phyloP scores from a whole-genome alignment of 2,888 invertebrate genomes.

The Nomada hirtipes region DNA sequence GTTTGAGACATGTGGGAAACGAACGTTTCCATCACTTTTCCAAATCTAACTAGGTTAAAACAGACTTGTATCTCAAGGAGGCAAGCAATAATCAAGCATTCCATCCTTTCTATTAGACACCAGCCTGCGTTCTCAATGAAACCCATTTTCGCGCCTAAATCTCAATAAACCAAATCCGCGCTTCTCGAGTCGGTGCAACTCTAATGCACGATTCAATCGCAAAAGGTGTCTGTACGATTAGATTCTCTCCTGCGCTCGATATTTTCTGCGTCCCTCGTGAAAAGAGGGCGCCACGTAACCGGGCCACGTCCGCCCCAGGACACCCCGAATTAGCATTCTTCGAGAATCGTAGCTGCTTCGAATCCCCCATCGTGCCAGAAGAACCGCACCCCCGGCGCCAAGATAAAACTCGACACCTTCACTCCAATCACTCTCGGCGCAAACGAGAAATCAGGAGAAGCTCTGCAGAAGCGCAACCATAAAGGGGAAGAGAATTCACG shows the following conservation, averaged over 20 bases:
- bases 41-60: no score
- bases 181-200: constrained; percentile 1
- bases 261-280: constrained; percentile 56
- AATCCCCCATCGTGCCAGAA: neutral
- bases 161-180: neutral
- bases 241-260: constrained; percentile 63
- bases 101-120: neutral
- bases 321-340: constrained; percentile 36
- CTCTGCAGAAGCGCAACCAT: no score
- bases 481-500: constrained; percentile 2
- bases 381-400: neutral
- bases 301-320: constrained; percentile 20
- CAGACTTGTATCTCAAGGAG: no score
- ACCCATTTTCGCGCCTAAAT: neutral
- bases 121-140: neutral
- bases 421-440: neutral
- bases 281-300: constrained; percentile 71
- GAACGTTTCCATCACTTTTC: no score
- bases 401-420: neutral
- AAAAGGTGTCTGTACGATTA: constrained; percentile 40
- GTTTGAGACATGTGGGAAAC: no score
- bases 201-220: constrained; percentile 35
- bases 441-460: neutral
- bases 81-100: neutral
- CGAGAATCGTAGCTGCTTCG: neutral